Evolutionary conservation across 2,797 vertebrate genomes (phyloP).

Genomic region (Hipposideros larvatus): DNA sequence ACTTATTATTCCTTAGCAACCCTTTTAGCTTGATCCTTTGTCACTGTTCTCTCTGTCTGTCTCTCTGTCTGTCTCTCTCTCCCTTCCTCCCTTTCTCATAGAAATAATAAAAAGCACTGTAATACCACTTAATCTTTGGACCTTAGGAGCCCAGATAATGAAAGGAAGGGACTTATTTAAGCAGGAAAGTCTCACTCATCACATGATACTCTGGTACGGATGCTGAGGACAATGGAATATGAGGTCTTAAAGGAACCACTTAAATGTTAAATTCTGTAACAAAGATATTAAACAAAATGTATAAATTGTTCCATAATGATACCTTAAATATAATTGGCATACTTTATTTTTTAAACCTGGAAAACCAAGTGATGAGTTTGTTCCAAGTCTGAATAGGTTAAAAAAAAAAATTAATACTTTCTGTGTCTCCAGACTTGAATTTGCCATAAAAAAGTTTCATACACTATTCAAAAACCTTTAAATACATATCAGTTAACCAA

Average conservation of each 20-base stretch:
- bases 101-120: background rate
- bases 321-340: background rate
- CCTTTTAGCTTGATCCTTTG: background rate
- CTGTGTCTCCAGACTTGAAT: background rate
- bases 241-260: background rate
- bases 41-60: background rate
- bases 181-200: background rate
- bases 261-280: background rate
- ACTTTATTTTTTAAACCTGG: slow-evolving; percentile 14
- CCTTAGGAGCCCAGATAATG: background rate
- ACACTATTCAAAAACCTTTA: background rate
- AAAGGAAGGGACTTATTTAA: background rate
- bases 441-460: background rate
- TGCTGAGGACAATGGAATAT: background rate
- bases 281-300: slow-evolving; percentile 1
- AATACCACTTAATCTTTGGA: background rate
- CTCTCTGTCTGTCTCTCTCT: too few relatives aligned
- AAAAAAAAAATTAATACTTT: background rate
- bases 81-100: too few relatives aligned
- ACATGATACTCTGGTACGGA: background rate
- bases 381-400: background rate
- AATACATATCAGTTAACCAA: background rate
- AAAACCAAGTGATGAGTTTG: background rate
- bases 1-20: background rate
- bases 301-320: background rate